A percentile compares a stretch with the other conserved stretches of the same genome.
phyloP scores from a whole-genome alignment of 2,888 invertebrate species.

The Agonopterix alstromeriana region DNA sequence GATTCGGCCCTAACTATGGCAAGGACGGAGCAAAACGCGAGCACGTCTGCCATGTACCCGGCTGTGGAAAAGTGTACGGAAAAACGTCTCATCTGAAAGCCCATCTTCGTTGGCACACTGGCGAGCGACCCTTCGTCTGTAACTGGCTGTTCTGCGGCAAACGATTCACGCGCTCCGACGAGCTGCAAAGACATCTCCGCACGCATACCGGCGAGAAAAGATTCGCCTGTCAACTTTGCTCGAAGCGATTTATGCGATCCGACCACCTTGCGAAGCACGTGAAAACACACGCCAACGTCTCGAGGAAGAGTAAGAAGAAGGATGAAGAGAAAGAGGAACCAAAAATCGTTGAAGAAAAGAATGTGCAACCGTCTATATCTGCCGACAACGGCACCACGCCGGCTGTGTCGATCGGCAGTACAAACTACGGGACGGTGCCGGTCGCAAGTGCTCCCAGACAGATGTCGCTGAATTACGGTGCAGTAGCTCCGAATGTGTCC shows the following conservation, averaged over 20 bases:
- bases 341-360: constrained; percentile 31
- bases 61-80: constrained; percentile 92
- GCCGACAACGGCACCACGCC: constrained; percentile 11
- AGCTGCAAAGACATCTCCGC: constrained; percentile 90
- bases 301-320: constrained; percentile 69
- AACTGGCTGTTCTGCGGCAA: constrained; percentile 94
- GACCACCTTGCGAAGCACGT: constrained; percentile 96
- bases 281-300: constrained; percentile 87
- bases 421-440: constrained; percentile 51
- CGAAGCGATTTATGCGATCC: constrained; percentile 93
- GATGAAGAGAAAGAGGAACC: constrained; percentile 61
- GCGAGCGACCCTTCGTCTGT: constrained; percentile 93
- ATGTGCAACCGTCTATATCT: constrained; percentile 5
- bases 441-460: constrained; percentile 33
- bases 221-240: constrained; percentile 90
- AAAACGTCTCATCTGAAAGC: constrained; percentile 97
- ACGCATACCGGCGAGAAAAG: constrained; percentile 95
- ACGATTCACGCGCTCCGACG: constrained; percentile 93
- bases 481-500: constrained; percentile 42
- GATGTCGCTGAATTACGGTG: constrained; percentile 46
- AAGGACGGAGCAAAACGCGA: constrained; percentile 86
- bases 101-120: constrained; percentile 94
- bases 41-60: constrained; percentile 91
- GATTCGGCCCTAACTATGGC: constrained; percentile 82
- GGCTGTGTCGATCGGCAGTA: constrained; percentile 36